Percentiles rank a stretch among this genome's conserved stretches.
Evolutionary conservation across 2,113 vertebrate species (phyloP).

Genomic region (Podocnemis expansa): DNA sequence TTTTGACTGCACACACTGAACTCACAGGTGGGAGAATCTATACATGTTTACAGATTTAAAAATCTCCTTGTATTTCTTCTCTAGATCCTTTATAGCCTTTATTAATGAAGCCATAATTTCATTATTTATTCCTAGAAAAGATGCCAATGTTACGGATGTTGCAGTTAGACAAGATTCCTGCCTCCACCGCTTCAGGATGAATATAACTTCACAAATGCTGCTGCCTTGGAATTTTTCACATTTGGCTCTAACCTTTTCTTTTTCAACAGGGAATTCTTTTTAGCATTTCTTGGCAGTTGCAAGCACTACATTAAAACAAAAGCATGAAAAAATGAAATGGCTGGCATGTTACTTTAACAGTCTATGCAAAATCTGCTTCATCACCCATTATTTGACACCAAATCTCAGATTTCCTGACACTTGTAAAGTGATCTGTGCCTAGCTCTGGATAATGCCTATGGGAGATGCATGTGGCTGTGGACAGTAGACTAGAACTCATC

Average conservation of each 20-base stretch:
- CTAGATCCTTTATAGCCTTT: neutral
- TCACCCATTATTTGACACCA: conserved; percentile 1
- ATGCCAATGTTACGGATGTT: neutral
- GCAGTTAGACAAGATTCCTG: neutral
- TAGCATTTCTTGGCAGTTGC: conserved; percentile 36
- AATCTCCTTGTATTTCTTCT: neutral
- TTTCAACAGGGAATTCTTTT: conserved; percentile 26
- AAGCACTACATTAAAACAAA: conserved; percentile 15
- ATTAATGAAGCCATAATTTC: neutral
- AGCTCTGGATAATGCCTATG: neutral
- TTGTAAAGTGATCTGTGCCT: neutral
- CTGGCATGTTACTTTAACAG: conserved; percentile 56
- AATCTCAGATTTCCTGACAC: neutral
- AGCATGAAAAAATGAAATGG: conserved; percentile 42
- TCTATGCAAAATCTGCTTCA: conserved; percentile 31
- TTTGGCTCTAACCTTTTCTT: neutral
- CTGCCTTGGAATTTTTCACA: neutral
- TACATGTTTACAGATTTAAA: conserved; percentile 23
- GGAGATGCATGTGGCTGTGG: neutral
- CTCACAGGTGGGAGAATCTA: conserved; percentile 28
- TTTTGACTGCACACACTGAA: conserved; percentile 49
- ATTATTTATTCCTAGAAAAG: neutral
- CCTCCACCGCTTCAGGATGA: neutral
- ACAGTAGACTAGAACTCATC: neutral
- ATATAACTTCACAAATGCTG: neutral